Evolutionary conservation across 2,888 invertebrate species (phyloP).

Genomic region (Osedax fenrisi): DNA sequence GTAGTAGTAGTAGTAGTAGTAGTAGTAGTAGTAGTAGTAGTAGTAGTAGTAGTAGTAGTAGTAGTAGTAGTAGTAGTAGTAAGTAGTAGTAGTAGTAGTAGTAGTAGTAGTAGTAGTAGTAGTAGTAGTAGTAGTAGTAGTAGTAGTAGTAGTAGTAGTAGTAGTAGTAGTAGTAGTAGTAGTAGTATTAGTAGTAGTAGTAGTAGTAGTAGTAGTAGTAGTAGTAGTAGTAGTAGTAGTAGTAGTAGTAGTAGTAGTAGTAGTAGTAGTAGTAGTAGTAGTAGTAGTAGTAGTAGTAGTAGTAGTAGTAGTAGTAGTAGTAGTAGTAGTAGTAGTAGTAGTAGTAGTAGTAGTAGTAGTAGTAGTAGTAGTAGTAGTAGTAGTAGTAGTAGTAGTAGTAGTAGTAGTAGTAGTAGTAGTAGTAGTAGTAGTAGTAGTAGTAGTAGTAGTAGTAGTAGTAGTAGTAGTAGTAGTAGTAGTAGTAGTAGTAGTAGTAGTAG

Average conservation of each 20-base stretch:
- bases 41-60: background rate
- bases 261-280: background rate
- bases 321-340: background rate
- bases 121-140: background rate
- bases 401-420: background rate
- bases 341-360: background rate
- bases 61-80: background rate
- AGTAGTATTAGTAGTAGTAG: background rate
- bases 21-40: background rate
- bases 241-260: background rate
- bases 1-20: background rate
- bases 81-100: background rate
- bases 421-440: background rate
- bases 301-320: background rate
- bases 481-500: background rate
- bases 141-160: background rate
- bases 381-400: background rate
- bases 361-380: background rate
- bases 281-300: background rate
- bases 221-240: background rate
- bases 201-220: background rate
- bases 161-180: background rate
- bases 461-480: background rate
- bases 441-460: background rate
- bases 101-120: background rate